These are phyloP conservation scores for Linurgus olivaceus DNA, from an alignment of 2,797 vertebrate species.

Conservation along the genomic window DNA sequence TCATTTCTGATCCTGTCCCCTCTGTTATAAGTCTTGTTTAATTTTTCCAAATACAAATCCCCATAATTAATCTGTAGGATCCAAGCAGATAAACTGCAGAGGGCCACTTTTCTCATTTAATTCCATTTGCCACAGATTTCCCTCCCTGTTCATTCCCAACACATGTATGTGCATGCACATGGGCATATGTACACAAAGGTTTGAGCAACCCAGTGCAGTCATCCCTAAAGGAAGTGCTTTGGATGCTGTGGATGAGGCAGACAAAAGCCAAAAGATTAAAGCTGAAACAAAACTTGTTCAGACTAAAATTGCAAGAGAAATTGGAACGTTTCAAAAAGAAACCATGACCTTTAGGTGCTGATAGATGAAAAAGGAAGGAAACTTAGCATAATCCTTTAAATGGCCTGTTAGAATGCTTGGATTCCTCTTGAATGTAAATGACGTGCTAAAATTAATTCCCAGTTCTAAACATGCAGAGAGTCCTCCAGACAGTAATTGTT, in stretches of 20 bases:
- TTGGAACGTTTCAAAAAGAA: neutral
- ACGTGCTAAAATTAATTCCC: neutral
- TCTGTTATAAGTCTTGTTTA: neutral
- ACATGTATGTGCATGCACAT: neutral
- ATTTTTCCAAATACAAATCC: neutral
- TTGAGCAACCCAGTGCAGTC: neutral
- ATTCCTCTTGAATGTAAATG: neutral
- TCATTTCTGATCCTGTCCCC: neutral
- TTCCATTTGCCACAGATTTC: neutral
- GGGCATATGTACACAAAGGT: neutral
- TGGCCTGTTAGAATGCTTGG: neutral
- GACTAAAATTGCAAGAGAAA: neutral
- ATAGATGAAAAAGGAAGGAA: neutral
- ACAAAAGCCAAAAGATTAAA: neutral
- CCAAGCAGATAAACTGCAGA: neutral
- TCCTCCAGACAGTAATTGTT: neutral
- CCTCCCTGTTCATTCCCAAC: neutral
- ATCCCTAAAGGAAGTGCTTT: neutral
- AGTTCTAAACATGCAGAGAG: neutral
- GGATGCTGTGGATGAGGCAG: neutral
- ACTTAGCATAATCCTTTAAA: neutral
- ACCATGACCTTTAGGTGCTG: neutral
- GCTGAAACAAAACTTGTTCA: neutral
- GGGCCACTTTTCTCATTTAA: neutral
- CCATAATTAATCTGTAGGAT: neutral